Evolutionary conservation across 2,113 vertebrate species (phyloP), one percentile per base, ranked within the genome.

Genomic region (Onychostoma macrolepis): DNA sequence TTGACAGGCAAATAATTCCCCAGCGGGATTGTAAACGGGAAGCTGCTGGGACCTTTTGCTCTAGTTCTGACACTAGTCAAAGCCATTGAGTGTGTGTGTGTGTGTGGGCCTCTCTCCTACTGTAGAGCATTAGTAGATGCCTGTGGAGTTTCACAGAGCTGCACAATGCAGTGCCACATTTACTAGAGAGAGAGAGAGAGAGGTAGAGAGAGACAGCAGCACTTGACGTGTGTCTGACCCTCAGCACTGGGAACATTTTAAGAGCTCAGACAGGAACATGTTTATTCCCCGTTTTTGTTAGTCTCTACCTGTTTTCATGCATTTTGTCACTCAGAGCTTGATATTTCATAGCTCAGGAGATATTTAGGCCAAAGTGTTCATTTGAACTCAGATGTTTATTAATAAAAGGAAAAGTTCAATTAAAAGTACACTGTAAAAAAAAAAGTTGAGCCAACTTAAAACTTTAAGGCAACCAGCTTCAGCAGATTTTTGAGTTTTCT

Each of bases 291-390:
- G 6, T 19, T 69, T 33, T 33, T 69, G 26, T 30, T 65, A 28
- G 26, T 30, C 26, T 61, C 8, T 61, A 11, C 58, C 24, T n/a
- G 58, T 61, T 11, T 63, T 26, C 10, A 11, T 28, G n/a, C 24
- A 26, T 63, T 63, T 24, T 58, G 56, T 24, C 21, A 7, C 13
- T 71, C 15, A 38, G 30, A 36, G 67, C 33, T 74, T 74, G 33
- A 19, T 72, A 11, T 26, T 28, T 15, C 63, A 38, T 12, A 2
- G 21, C 71, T 74, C 21, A n/a, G 71, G 65, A 69, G 83, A 86
- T 92, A 88, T 41, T 80, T 71, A 86, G 86, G 67, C 65, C 89
- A 33, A 13, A 65, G n/a, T 15, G 15, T 67, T 12, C 5, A 30
- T n/a, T 28, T 65, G 15, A n/a, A 63, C 58, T 26, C 58, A 63